Base-by-base conservation (phyloP, 2,797 vertebrate genomes). In the Bovichtus diacanthus region DNA sequence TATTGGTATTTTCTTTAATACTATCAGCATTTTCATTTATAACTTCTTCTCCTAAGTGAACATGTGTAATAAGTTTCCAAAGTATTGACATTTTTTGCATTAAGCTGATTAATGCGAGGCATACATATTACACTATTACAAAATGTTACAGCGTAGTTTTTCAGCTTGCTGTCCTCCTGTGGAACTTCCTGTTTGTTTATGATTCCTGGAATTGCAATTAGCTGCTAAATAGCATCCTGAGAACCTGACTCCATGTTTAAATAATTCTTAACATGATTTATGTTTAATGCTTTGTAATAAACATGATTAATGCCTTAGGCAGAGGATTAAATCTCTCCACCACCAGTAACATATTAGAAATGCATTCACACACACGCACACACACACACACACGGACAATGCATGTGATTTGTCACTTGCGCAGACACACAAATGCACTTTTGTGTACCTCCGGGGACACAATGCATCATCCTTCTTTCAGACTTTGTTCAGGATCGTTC, bases 151-250 rank as follows among this genome's bases (percentile, higher is more conserved):
- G n/a, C 29, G 4, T 9, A 19, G 3, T n/a, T n/a, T 58, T 67
- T 54, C 51, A 39, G 50, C 38, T 74, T 31, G 0, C 1, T 5
- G 53, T 15, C 10, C 19, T 11, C 25, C 5, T 41, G 44, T 43
- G 23, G 1, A 72, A 51, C 19, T 21, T 72, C 64, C 15, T 54
- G 10, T 65, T 69, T 77, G 58, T 71, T 79, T 80, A 50, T 64
- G 78, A 70, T 62, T 74, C 54, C 68, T 68, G 43, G 65, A 74
- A 71, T 19, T 71, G 9, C 71, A 82, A 89, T 89, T 77, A 84
- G 56, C 60, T 29, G 67, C 70, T 69, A 74, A 83, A 84, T 59
- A 54, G 53, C 78, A 74, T 83, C 70, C 49, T 44, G 39, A 76
- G 66, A 86, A 38, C 23, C 65, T 7, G 59, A 74, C 38, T 56